Evolutionary conservation across 2,888 invertebrate species (phyloP), one percentile per base, ranked within the genome.

Genomic region (Limenitis arthemis): DNA sequence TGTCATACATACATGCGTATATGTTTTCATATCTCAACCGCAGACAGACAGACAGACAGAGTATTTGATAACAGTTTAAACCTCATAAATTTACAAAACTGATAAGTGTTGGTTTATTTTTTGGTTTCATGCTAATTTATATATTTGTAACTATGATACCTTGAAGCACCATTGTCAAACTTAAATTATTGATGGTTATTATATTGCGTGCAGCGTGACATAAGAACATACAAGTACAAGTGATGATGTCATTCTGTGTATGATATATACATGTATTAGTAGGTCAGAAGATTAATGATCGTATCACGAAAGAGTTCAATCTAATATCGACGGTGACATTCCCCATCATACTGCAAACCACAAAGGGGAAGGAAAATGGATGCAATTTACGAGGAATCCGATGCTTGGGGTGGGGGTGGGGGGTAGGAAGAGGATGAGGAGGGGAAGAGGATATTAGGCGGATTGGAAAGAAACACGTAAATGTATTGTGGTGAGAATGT

Each of bases 301-400:
- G 37, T 30, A 12, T 28, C 44, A 44, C 37, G 44, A 30, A 30
- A 37, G 34, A 44, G 36, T 36, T 44, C 44, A 37, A 44, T 44
- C 36, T 44, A 44, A 44, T 44, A 44, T 44, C 8, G 37, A 30
- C 44, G 44, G 30, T 44, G 37, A 44, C 44, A 48, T 48, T 51
- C 42, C 39, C 47, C 42, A 33, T 44, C 44, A 39, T 50, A 54
- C 47, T 56, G 56, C 56, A 54, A 54, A 50, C 50, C 54, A 50
- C 56, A 54, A 56, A 56, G 59, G 49, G 60, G 58, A 62, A 41
- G 8, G 60, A 61, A 63, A 66, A 67, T 65, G 58, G 59, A 65
- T 66, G 64, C 64, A 67, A 67, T 67, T 67, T 67, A 62, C 54
- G 47, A 33, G 44, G 36, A 8, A 40, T 34, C 28, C 30, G 8